A percentile compares a stretch with the other conserved stretches of the same genome.
phyloP scores from a whole-genome alignment of 2,888 invertebrate genomes.

The Ommatoiulus sabulosus region DNA sequence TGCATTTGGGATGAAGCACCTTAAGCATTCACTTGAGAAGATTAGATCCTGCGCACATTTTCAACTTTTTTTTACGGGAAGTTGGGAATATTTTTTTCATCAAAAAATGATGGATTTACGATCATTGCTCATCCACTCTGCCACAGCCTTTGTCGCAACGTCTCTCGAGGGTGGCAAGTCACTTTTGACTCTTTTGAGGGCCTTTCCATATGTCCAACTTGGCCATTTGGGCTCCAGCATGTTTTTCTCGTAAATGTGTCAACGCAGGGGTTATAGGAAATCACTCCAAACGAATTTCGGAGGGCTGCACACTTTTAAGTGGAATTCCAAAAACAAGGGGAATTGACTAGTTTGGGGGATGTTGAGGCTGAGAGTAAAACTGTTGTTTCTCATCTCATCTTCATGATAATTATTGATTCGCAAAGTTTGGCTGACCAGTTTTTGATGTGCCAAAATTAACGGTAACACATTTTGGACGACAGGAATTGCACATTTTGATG shows the following conservation, averaged over 20 bases:
- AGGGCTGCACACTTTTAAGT: background rate
- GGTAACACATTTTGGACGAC: no score
- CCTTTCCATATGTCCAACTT: background rate
- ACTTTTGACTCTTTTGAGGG: background rate
- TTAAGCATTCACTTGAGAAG: background rate
- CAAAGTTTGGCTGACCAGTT: no score
- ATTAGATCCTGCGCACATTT: background rate
- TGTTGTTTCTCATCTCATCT: no score
- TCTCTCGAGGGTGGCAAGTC: background rate
- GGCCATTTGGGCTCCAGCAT: background rate
- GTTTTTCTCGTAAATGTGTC: background rate
- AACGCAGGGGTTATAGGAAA: background rate
- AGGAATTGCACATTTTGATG: no score
- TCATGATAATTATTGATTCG: no score
- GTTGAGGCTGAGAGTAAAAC: no score
- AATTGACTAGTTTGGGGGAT: no score
- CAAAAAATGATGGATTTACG: background rate
- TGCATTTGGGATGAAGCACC: background rate
- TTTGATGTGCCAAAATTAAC: no score
- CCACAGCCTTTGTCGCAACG: background rate
- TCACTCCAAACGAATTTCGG: background rate
- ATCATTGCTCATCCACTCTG: background rate
- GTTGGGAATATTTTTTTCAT: background rate
- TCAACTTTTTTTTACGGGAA: background rate
- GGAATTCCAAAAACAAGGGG: background rate